Percentiles rank a stretch among this genome's conserved stretches.
phyloP scores from a whole-genome alignment of 2,797 vertebrate genomes.

The Paratrypauchen microcephalus region DNA sequence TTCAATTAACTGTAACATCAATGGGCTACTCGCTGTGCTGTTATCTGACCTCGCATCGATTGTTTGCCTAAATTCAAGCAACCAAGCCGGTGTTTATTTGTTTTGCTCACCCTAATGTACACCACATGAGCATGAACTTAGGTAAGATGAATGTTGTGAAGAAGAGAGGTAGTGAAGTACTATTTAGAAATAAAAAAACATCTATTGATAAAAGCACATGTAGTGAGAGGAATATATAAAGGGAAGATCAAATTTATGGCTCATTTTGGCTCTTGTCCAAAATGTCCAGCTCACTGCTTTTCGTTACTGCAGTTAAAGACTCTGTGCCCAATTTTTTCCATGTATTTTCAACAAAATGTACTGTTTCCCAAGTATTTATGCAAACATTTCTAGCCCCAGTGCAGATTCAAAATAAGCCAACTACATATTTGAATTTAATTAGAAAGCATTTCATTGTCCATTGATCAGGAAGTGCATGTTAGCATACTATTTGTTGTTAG shows the following conservation, averaged over 20 bases:
- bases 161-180: conserved; percentile 10
- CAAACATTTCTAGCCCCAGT: no score
- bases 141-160: conserved; percentile 10
- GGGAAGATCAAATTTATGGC: background rate
- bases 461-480: no score
- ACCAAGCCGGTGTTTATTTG: conserved; percentile 51
- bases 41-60: conserved; percentile 66
- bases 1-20: conserved; percentile 63
- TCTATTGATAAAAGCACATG: background rate
- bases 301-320: conserved; percentile 43
- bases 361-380: no score
- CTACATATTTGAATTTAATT: no score
- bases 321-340: no score
- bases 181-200: conserved; percentile 13
- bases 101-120: conserved; percentile 53
- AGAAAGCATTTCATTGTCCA: no score
- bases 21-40: conserved; percentile 54
- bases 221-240: conserved; percentile 9
- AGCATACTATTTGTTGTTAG: no score
- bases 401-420: no score
- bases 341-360: no score
- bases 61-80: conserved; percentile 53
- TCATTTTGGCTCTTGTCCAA: conserved; percentile 28
- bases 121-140: conserved; percentile 49
- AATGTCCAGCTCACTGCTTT: conserved; percentile 53